Conservation (phyloP, 2,888 invertebrate genomes). For the Stenchaetothrips biformis region DNA sequence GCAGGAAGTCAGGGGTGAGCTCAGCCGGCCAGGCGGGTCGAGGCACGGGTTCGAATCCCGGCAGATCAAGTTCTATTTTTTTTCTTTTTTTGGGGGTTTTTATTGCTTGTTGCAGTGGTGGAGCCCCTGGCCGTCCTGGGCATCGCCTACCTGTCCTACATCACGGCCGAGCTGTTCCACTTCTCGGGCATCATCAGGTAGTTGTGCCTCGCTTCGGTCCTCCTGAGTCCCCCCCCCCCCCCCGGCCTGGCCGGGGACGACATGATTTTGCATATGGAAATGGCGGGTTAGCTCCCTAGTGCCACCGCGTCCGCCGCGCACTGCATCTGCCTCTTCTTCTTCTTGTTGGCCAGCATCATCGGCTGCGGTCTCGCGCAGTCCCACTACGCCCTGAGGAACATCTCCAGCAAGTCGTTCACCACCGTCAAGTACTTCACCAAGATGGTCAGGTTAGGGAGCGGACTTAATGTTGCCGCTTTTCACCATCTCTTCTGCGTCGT, state of each 20-base stretch:
- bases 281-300: background rate
- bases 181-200: slow-evolving; percentile 52
- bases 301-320: background rate
- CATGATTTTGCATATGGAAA: background rate
- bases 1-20: slow-evolving; percentile 51
- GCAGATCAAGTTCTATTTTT: background rate
- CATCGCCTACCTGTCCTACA: slow-evolving; percentile 56
- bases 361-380: slow-evolving; percentile 59
- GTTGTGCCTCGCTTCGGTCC: background rate
- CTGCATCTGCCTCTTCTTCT: background rate
- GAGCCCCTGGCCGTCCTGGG: slow-evolving; percentile 58
- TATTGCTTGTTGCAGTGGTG: slow-evolving; percentile 45
- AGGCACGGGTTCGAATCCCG: background rate
- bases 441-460: slow-evolving; percentile 8
- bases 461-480: background rate
- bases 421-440: slow-evolving; percentile 56
- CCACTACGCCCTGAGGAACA: slow-evolving; percentile 57
- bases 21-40: background rate
- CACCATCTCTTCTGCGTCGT: background rate
- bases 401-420: slow-evolving; percentile 54
- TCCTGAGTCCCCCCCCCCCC: background rate
- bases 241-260: background rate
- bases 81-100: background rate
- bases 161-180: slow-evolving; percentile 57
- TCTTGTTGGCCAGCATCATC: slow-evolving; percentile 49